Conservation (phyloP, 2,888 invertebrate genomes). For the Acanthosoma haemorrhoidale region DNA sequence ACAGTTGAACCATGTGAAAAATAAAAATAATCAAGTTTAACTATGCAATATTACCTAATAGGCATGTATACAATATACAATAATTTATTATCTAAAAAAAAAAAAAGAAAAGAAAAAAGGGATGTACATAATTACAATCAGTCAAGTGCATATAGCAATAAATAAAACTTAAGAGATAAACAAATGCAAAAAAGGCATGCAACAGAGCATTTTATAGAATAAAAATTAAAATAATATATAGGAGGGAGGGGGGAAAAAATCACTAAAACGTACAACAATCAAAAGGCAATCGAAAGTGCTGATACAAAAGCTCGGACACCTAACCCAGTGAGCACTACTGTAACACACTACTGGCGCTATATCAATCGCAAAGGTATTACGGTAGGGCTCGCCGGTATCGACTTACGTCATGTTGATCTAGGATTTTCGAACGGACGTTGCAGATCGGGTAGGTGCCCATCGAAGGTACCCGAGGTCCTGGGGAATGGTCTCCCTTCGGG, state of each 20-base stretch:
- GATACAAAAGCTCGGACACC: constrained; percentile 21
- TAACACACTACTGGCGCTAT: neutral
- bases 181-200: neutral
- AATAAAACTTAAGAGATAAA: constrained; percentile 5
- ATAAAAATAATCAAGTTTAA: neutral
- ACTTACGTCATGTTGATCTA: constrained; percentile 87
- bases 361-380: neutral
- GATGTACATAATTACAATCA: constrained; percentile 19
- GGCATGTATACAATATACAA: constrained; percentile 4
- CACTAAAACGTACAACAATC: neutral
- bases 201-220: neutral
- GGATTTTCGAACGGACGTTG: constrained; percentile 80
- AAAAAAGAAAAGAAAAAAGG: neutral
- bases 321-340: constrained; percentile 26
- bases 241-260: neutral
- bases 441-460: constrained; percentile 88
- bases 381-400: constrained; percentile 21
- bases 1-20: neutral
- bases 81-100: constrained; percentile 11
- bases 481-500: constrained; percentile 81
- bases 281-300: constrained; percentile 17
- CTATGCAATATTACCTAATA: neutral
- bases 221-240: neutral
- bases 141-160: neutral
- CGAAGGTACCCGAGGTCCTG: constrained; percentile 82